Evolutionary conservation across 2,797 vertebrate genomes (phyloP), one percentile per base, ranked within the genome.

Genomic region (Dromococcyx pavoninus): DNA sequence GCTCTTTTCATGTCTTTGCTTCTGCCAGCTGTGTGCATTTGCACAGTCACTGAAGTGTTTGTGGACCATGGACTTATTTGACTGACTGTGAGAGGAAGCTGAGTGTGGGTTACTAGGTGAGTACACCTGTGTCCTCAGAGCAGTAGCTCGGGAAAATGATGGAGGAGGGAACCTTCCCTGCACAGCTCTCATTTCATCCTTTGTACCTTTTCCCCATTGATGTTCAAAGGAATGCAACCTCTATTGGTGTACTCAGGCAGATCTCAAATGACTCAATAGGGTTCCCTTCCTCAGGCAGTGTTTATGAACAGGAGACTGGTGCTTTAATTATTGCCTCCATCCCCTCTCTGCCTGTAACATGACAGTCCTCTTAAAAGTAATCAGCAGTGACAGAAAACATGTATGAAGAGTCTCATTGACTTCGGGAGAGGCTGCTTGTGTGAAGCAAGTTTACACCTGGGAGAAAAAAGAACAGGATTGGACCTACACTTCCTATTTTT

Each of bases 341-440:
- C 41, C 32, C 16, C 60, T 46, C 41, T 5, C 61, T 75, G 88
- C 56, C 91, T 96, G 93, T 78, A 84, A 94, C 64, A 76, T 71
- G 93, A 71, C 87, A 94, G 57, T 77, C 60, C 83, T 73, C 83
- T 90, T 67, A 77, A 90, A 95, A 91, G 53, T 88, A 91, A 92
- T 84, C 72, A 54, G 72, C 80, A 54, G 60, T 84, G 92, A 91
- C 92, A 95, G 92, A 91, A 93, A 93, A 90, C 89, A 89, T 79
- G 91, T 88, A 91, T 17, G 0, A 64, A 91, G 77, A 89, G 82
- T 79, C 91, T 96, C 87, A 93, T 53, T 94, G 92, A 85, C 83
- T 95, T 95, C 86, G 46, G 81, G 54, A 93, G 35, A 92, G 79
- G 57, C 76, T 93, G 91, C 60, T 86, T 32, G 66, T 81, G 62